Base-by-base conservation (phyloP, 1,140 invertebrate species). In the Myzus persicae region DNA sequence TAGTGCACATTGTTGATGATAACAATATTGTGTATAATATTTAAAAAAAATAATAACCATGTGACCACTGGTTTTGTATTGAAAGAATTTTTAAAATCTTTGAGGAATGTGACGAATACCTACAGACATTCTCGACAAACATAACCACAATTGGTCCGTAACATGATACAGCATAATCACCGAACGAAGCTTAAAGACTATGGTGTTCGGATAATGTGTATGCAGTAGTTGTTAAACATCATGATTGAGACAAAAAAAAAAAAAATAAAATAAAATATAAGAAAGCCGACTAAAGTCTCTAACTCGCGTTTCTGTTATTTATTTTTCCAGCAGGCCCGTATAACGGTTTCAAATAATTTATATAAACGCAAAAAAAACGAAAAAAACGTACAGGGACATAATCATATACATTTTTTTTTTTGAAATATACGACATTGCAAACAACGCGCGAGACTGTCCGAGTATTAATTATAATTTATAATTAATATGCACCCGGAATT, bases 401-500 rank as follows among this genome's bases (percentile, higher is more conserved):
- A 82, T 38, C 20, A 31, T 36, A 46, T 46, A 48, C 31, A 9
- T 46, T 76, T 76, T 51, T 38, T 51, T 38, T 51, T 38, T 36
- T 22, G 31, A 67, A n/a, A 59, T 40, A 90, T 22, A 67, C 26
- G 5, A 67, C 38, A 31, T 36, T 18, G 67, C 44, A 82, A 82
- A 92, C 42, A 82, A 81, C 44, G 31, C 6, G 87, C 20, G 22
- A 1, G 36, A 31, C 36, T 40, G 22, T 5, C 4, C 6, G 90
- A 92, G 44, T 92, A 82, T 82, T 81, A 82, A 81, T 91, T 26
- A 42, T 76, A n/a, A n/a, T 76, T 76, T 76, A 81, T 91, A 81
- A 81, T 81, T 91, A 14, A 92, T 92, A 92, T 48, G 67, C 44
- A 44, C 22, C 67, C 42, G 90, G 59, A 48, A 92, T 92, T 48